A percentile compares a stretch with the other conserved stretches of the same genome.
These are phyloP conservation scores for Anguilla marmorata DNA, from an alignment of 2,797 vertebrate species.

Conservation along the genomic window DNA sequence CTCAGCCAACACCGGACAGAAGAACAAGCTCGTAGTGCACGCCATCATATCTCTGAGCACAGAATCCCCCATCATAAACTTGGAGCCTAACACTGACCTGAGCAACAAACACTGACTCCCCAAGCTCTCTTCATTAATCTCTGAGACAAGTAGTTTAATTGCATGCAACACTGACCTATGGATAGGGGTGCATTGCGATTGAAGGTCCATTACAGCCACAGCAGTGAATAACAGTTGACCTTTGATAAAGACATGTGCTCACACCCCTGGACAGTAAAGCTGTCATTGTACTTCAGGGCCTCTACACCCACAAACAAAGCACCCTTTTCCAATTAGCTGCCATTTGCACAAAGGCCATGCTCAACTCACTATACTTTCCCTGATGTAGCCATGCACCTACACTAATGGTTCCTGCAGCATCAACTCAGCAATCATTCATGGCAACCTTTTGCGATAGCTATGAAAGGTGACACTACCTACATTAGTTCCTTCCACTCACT, in stretches of 20 bases:
- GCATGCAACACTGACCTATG: slow-evolving; percentile 62
- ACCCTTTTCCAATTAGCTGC: slow-evolving; percentile 49
- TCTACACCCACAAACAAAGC: slow-evolving; percentile 55
- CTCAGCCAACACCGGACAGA: background rate
- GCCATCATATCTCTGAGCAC: too few relatives aligned
- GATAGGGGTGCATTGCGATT: slow-evolving; percentile 16
- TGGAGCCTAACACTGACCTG: slow-evolving; percentile 42
- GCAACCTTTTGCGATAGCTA: background rate
- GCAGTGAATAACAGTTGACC: slow-evolving; percentile 59
- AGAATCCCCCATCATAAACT: background rate
- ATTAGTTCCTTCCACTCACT: background rate
- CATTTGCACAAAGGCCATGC: slow-evolving; percentile 39
- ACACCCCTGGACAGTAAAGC: slow-evolving; percentile 53
- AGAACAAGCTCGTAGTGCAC: background rate
- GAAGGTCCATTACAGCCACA: slow-evolving; percentile 28
- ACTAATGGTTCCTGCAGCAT: background rate
- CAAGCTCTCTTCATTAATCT: background rate
- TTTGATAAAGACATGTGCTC: slow-evolving; percentile 56
- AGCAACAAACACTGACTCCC: background rate
- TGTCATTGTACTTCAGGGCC: slow-evolving; percentile 43
- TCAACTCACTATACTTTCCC: background rate
- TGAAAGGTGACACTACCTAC: background rate
- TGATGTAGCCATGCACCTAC: background rate
- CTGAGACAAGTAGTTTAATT: slow-evolving; percentile 48
- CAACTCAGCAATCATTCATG: background rate